Base-by-base conservation (phyloP, 2,888 invertebrate genomes). In the Cyrtodaria siliqua region DNA sequence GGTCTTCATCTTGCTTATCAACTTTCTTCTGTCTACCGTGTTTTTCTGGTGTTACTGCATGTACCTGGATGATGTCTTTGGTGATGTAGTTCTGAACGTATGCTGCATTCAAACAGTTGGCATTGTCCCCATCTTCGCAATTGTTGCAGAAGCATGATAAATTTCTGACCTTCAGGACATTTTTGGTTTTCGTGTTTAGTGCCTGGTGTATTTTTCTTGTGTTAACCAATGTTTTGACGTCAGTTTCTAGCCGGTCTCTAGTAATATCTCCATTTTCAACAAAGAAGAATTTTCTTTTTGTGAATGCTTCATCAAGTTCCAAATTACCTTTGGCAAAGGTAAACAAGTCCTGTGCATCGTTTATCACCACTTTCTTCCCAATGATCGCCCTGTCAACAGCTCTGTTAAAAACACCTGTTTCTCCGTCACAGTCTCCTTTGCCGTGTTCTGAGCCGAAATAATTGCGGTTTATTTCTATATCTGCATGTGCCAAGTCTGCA, bases 391-490 rank as follows among this genome's bases (percentile, higher is more conserved):
- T 66, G 18, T 79, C 79, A 20, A 83, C 23, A 9, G 70, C 55
- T 49, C 67, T 69, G 24, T 79, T 82, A 0, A 77, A 2, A n/a
- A 73, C 47, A 4, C 79, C 79, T 12, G 33, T 66, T 42, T 80
- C 79, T 2, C 49, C 82, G 49, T 80, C 82, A 63, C 79, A 73
- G 1, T 71, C 74, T 1, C 67, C 40, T 47, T 81, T 79, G 1
- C 81, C 79, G 53, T 83, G 79, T 23, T 77, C 79, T n/a, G 71
- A 74, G 9, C 78, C 79, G 33, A 71, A 77, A 40, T 49, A 72
- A 26, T 79, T 79, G n/a, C 74, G 50, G 38, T 68, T 67, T 26
- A 66, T 62, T 16, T 64, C 6, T 18, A 20, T 59, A 9, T 40
- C 52, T 55, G 4, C 16, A 16, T 44, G 44, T 6, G 61, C 27